Base-by-base conservation (phyloP, 2,888 invertebrate species). In the Mycalesis mineus region DNA sequence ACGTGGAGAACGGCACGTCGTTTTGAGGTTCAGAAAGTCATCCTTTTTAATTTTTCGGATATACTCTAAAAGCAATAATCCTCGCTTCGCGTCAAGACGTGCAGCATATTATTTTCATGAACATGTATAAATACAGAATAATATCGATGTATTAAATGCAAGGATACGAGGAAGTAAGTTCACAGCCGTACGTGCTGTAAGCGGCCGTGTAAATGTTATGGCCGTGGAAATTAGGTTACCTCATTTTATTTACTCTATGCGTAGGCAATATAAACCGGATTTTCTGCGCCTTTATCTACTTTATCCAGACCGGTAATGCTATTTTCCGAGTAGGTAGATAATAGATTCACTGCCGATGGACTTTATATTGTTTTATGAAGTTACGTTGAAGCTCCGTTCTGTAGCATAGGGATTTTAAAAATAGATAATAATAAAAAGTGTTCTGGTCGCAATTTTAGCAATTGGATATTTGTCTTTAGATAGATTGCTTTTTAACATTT, bases 211-310 rank as follows among this genome's bases (percentile, higher is more conserved):
- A 42, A 42, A 42, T 42, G 22, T n/a, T n/a, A n/a, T n/a, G n/a
- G n/a, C n/a, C n/a, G n/a, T n/a, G n/a, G n/a, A 42, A 42, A 28
- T 28, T n/a, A 42, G 42, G 42, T 42, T 15, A 42, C 41, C 41
- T 41, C 40, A 8, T 22, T 22, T 42, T 42, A 42, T 6, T 22
- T n/a, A 41, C 22, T 11, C 6, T 1, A 1, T 11, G 41, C 41
- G 28, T 22, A 42, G 6, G 4, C 5, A n/a, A 15, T 11, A 22
- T 42, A n/a, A 28, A n/a, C 28, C n/a, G 7, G 22, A 3, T 22
- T 42, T 42, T 28, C 17, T 28, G n/a, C n/a, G 28, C 42, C 28
- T 28, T 42, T 40, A 40, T 42, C 22, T 42, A 42, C n/a, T 42
- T 22, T 28, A 42, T 42, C 42, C 42, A 42, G 42, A 22, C 28